Base-by-base conservation (phyloP, 35 echinoderm and acorn worm genomes). In the Ophiothrix spiculata region DNA sequence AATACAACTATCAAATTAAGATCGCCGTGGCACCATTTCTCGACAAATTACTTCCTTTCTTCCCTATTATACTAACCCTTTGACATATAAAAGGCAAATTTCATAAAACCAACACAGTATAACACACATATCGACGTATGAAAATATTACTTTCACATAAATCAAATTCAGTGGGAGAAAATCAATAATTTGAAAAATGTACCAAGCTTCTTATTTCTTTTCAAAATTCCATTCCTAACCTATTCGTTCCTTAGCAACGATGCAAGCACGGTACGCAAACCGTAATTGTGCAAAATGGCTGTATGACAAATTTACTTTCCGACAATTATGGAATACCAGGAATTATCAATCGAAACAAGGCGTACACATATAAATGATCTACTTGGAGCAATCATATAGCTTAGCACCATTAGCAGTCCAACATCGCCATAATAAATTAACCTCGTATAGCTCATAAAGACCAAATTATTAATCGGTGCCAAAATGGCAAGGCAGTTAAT, bases 341-440 rank as follows among this genome's bases (percentile, higher is more conserved):
- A 6, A 19, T 49, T 19, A 6, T 6, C 19, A 49, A 49, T 49
- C 42, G 42, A 49, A 19, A 49, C 6, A 19, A n/a, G n/a, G n/a
- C n/a, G 42, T 10, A 19, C 42, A 49, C 19, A 49, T 49, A 6
- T 6, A 49, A 49, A 49, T 19, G 42, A 49, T 49, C 42, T 19
- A 19, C 42, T 19, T 6, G 19, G 42, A 49, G 6, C 19, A 49
- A 49, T 49, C 42, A 49, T 19, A 10, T 6, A 10, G 19, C 42
- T 10, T 10, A 49, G 42, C 42, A n/a, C 60, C 60, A 69, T 69
- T 69, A 69, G 25, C 16, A 10, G 60, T 10, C 6, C 16, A 69
- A 69, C 60, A 69, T n/a, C 3, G 60, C 60, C 60, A 25, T 69
- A 69, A 69, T 69, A 69, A 69, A 69, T 69, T 69, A 69, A 69